Conservation (phyloP, 64 coral and sea anemone species). For the Anthopleura sola region DNA sequence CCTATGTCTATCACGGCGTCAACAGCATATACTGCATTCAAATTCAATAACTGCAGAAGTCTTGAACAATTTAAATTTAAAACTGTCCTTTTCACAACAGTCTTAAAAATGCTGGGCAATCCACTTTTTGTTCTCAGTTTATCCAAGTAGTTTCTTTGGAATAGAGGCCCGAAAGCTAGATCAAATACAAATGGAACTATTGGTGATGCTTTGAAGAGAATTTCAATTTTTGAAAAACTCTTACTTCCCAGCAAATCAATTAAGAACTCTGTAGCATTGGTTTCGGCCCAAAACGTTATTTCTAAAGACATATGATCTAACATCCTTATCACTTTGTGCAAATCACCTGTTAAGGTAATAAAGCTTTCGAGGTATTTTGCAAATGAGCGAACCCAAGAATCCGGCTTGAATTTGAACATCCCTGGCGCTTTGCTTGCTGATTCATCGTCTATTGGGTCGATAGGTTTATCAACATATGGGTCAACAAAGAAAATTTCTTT, state of each 20-base stretch:
- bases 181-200: background rate
- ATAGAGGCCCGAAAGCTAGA: background rate
- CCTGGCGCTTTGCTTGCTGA: background rate
- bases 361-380: background rate
- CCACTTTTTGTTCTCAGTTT: background rate
- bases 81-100: background rate
- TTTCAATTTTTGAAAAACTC: background rate
- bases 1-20: background rate
- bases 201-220: background rate
- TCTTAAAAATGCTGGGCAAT: background rate
- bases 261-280: background rate
- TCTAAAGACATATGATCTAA: background rate
- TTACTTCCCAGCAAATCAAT: background rate
- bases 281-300: background rate
- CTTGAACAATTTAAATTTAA: background rate
- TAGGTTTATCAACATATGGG: conserved; percentile 43
- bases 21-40: background rate
- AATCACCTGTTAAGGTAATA: background rate
- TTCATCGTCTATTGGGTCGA: background rate
- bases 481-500: conserved; percentile 28
- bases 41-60: background rate
- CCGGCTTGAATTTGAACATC: background rate
- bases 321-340: too few relatives aligned
- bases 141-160: background rate
- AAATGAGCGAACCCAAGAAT: background rate